A percentile compares a stretch with the other conserved stretches of the same genome.
Conservation (phyloP, 2,888 invertebrate genomes). For the Drosophila prolongata region DNA sequence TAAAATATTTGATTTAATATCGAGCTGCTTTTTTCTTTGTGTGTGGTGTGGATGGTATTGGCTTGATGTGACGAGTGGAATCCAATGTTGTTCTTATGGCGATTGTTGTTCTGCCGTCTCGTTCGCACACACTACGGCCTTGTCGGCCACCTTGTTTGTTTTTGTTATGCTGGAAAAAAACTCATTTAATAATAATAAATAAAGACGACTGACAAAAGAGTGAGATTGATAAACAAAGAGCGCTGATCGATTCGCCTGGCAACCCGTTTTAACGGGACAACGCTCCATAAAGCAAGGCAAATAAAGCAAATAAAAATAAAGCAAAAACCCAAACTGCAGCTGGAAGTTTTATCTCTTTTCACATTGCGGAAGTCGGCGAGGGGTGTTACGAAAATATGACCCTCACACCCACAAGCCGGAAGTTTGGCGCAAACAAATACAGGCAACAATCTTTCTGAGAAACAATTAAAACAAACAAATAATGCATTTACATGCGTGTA, state of each 20-base stretch:
- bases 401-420: constrained; percentile 32
- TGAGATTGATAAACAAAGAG: constrained; percentile 29
- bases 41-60: constrained; percentile 11
- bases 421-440: constrained; percentile 29
- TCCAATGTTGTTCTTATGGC: constrained; percentile 20
- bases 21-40: background rate
- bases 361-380: constrained; percentile 39
- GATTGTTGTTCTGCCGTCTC: constrained; percentile 29
- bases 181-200: constrained; percentile 20
- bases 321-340: constrained; percentile 27
- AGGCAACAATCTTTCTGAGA: constrained; percentile 2
- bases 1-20: background rate
- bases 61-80: constrained; percentile 11
- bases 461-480: constrained; percentile 23
- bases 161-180: constrained; percentile 55
- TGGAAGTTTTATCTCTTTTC: constrained; percentile 19
- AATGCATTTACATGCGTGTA: constrained; percentile 1
- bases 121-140: constrained; percentile 27
- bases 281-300: constrained; percentile 21
- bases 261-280: constrained; percentile 24
- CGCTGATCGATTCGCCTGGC: constrained; percentile 29
- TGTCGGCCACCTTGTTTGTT: constrained; percentile 54
- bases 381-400: constrained; percentile 29
- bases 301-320: constrained; percentile 10
- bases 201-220: constrained; percentile 13